Conservation (phyloP, 2,888 invertebrate species). For the Eilema sororculum region DNA sequence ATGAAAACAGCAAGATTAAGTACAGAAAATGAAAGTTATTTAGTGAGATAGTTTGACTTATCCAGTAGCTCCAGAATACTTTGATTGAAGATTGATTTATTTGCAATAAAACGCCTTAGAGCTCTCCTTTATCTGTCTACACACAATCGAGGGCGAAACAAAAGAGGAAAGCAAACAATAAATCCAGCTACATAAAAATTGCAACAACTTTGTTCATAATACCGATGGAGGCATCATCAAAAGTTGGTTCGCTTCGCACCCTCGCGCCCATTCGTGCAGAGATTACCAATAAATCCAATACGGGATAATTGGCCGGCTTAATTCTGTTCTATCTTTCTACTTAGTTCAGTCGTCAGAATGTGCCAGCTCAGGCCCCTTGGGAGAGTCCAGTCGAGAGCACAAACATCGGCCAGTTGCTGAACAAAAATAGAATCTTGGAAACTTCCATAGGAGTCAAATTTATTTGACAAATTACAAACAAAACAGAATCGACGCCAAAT, state of each 20-base stretch:
- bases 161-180: conserved; percentile 81
- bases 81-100: conserved; percentile 77
- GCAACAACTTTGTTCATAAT: conserved; percentile 87
- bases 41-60: conserved; percentile 46
- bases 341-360: conserved; percentile 87
- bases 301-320: conserved; percentile 88
- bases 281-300: conserved; percentile 88
- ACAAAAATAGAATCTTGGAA: conserved; percentile 72
- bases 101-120: conserved; percentile 76
- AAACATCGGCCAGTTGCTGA: conserved; percentile 71
- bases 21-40: conserved; percentile 46
- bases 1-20: background rate
- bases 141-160: conserved; percentile 80
- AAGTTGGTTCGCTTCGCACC: conserved; percentile 86
- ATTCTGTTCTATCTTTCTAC: conserved; percentile 88
- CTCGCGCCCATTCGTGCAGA: conserved; percentile 87
- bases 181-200: conserved; percentile 86
- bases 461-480: conserved; percentile 57
- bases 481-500: conserved; percentile 68
- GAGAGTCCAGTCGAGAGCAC: conserved; percentile 80
- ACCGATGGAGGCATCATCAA: conserved; percentile 86
- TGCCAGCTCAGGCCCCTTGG: conserved; percentile 85
- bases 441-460: conserved; percentile 69
- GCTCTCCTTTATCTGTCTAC: conserved; percentile 79
- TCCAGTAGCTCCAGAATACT: conserved; percentile 44